A percentile compares a stretch with the other conserved stretches of the same genome.
phyloP scores from a whole-genome alignment of 2,113 vertebrate genomes.

The Zosterops hypoxanthus region DNA sequence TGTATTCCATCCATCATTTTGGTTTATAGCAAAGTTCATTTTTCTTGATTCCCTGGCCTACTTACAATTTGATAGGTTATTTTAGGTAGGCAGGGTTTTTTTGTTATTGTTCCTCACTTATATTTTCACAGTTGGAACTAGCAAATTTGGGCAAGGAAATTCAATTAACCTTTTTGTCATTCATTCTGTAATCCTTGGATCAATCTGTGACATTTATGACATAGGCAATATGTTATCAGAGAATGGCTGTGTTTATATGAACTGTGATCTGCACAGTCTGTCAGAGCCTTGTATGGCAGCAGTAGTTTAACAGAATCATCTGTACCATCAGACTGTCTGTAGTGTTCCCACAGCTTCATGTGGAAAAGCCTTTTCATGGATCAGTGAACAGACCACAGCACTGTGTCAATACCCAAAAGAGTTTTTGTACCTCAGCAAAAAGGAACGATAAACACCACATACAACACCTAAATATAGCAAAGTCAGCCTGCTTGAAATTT shows the following conservation, averaged over 20 bases:
- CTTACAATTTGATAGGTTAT: background rate
- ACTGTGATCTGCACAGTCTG: background rate
- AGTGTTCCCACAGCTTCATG: background rate
- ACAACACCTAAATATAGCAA: background rate
- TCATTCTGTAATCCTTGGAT: background rate
- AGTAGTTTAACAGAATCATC: background rate
- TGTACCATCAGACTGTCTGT: background rate
- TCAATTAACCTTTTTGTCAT: background rate
- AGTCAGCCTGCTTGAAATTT: background rate
- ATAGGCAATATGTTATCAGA: background rate
- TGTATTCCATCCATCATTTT: background rate
- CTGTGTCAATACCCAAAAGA: background rate
- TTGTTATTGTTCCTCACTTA: background rate
- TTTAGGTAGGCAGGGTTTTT: background rate
- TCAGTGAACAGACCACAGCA: background rate
- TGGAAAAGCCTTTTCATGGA: background rate
- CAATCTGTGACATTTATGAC: background rate
- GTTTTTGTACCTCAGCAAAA: background rate
- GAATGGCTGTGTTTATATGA: background rate
- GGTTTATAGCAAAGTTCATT: background rate
- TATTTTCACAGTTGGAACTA: background rate
- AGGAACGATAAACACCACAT: background rate
- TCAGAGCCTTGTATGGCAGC: background rate
- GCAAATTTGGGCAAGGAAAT: background rate
- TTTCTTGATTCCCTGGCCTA: background rate